Evolutionary conservation across 2,888 invertebrate genomes (phyloP), one percentile per base, ranked within the genome.

Genomic region (Lasioglossum vierecki): DNA sequence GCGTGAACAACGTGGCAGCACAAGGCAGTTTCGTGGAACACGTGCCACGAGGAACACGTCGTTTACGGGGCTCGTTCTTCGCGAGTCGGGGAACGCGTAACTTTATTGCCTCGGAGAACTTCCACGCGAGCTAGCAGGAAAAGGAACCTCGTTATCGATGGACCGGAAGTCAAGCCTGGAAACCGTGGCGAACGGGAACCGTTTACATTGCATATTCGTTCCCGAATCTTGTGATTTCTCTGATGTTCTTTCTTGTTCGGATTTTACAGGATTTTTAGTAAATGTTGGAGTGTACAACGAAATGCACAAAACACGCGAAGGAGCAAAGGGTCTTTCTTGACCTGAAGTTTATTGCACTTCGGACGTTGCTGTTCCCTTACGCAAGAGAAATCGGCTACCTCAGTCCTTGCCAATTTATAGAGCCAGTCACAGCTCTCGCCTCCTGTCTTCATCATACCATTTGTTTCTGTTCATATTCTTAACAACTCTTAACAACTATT

Each of bases 1-100:
- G 72, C 85, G 76, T 66, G 80, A 80, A 84, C 44, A 15, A n/a
- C 13, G 46, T 4, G n/a, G n/a, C 6, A 18, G 22, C 53, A 18
- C 53, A 60, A 8, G 30, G 35, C 1, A 30, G 44, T 75, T 74
- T 53, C 66, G n/a, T 68, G 60, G 60, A 73, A 78, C 74, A 76
- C 79, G 63, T 63, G 82, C 78, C 46, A 68, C 30, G 75, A 13
- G 9, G 18, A 74, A 44, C 46, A 46, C 30, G 35, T 30, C 46
- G 35, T 30, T 63, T 63, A 39, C 71, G 78, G 49, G 78, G 49
- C 70, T 60, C 72, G 76, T 49, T 72, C 74, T 8, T 49, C 46
- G 68, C n/a, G 53, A 30, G 30, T 57, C 22, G 57, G 49, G 49
- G 15, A 39, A 9, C 57, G 49, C 41, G 66, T 60, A 41, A 76